phyloP scores from a whole-genome alignment of 2,888 invertebrate genomes.

The Andrena trimmerana region DNA sequence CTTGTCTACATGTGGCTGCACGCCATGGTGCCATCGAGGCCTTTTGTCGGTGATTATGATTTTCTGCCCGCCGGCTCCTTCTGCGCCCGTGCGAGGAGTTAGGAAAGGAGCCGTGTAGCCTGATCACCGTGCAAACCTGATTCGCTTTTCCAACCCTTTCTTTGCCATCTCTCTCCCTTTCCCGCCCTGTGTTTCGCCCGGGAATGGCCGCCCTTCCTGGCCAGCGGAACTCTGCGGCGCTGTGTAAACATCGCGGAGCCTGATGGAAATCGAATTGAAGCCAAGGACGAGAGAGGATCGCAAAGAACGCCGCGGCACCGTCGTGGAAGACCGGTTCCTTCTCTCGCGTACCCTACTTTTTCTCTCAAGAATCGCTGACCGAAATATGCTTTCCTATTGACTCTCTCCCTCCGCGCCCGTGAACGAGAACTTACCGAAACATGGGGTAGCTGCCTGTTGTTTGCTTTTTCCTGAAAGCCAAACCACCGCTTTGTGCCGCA shows the following conservation, averaged over 20 bases:
- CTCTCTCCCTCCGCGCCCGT: conserved; percentile 31
- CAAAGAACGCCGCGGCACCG: conserved; percentile 50
- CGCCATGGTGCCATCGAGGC: conserved; percentile 56
- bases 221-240: conserved; percentile 36
- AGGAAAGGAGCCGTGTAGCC: conserved; percentile 46
- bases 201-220: conserved; percentile 28
- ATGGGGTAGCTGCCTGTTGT: conserved; percentile 59
- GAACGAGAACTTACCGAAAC: conserved; percentile 44
- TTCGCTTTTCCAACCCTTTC: conserved; percentile 68
- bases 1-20: conserved; percentile 61
- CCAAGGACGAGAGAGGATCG: conserved; percentile 37
- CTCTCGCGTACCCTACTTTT: conserved; percentile 61
- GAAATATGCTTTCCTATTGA: conserved; percentile 65
- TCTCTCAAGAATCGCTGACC: conserved; percentile 64
- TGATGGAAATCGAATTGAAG: conserved; percentile 70
- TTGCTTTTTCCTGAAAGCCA: conserved; percentile 72
- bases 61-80: conserved; percentile 66
- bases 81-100: conserved; percentile 41
- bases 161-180: conserved; percentile 5
- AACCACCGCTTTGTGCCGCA: conserved; percentile 63
- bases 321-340: conserved; percentile 68
- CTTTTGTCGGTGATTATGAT: conserved; percentile 72
- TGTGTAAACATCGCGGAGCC: conserved; percentile 67
- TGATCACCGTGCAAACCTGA: conserved; percentile 59
- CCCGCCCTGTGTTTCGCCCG: conserved; percentile 16